Conservation (phyloP, 2,113 vertebrate genomes). For the Monopterus albus region DNA sequence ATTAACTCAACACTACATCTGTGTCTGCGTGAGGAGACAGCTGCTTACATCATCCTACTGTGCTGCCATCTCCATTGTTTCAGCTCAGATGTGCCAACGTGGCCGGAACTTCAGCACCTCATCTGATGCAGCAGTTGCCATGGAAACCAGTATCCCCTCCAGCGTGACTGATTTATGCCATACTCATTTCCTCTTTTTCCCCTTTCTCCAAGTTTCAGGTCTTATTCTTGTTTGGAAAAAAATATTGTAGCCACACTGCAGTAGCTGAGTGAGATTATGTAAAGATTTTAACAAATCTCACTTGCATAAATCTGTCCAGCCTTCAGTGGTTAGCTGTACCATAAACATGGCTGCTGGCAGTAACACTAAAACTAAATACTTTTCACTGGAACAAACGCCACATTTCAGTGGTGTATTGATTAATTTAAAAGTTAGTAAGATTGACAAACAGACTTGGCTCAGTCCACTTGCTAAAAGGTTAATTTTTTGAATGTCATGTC, state of each 20-base stretch:
- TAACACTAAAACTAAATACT: background rate
- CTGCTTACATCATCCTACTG: slow-evolving; percentile 23
- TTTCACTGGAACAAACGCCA: background rate
- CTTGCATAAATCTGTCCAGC: background rate
- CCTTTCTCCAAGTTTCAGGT: slow-evolving; percentile 3
- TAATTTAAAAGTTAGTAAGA: background rate
- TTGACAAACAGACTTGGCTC: no score
- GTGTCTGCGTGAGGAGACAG: background rate
- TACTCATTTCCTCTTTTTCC: slow-evolving; percentile 1
- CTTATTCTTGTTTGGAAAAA: background rate
- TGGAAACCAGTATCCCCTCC: slow-evolving; percentile 37
- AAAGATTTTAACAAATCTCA: background rate
- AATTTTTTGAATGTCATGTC: no score
- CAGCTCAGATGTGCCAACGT: slow-evolving; percentile 57
- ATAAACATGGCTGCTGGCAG: background rate
- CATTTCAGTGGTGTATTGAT: background rate
- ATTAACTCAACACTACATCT: background rate
- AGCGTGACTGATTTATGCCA: slow-evolving; percentile 23
- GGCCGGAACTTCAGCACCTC: slow-evolving; percentile 50
- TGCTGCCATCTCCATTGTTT: background rate
- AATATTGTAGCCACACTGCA: background rate
- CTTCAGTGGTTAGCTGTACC: background rate
- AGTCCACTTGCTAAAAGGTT: no score
- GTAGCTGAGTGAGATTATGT: background rate
- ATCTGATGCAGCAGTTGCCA: slow-evolving; percentile 53